Evolutionary conservation across 1,140 invertebrate genomes (phyloP).

Genomic region (Yoshiicerus persimilis): DNA sequence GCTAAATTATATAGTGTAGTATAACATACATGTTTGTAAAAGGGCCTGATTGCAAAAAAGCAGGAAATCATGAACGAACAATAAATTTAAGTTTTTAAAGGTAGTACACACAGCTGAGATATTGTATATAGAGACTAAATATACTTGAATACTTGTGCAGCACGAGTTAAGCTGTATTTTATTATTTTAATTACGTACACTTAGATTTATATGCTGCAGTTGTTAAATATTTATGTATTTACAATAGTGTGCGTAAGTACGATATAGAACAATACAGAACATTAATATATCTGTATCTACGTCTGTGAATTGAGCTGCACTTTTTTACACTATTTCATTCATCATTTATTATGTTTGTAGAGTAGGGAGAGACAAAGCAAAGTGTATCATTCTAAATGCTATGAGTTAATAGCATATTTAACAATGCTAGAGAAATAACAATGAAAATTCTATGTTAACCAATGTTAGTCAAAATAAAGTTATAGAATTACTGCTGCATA

Average conservation of each 20-base stretch:
- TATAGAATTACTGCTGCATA: too few relatives aligned
- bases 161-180: neutral
- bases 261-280: too few relatives aligned
- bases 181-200: neutral
- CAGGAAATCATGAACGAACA: slow-evolving; percentile 11
- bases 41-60: neutral
- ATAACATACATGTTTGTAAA: neutral
- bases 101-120: neutral
- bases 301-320: neutral
- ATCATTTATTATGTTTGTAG: neutral
- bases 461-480: neutral
- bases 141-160: neutral
- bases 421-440: neutral
- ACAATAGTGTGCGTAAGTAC: too few relatives aligned
- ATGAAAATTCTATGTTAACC: neutral
- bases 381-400: neutral
- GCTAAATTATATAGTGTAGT: neutral
- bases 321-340: neutral
- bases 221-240: too few relatives aligned
- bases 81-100: neutral
- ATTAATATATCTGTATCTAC: neutral
- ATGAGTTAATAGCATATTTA: neutral
- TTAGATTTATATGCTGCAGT: neutral
- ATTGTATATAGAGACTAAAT: neutral
- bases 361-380: neutral